These are phyloP conservation scores for Florisuga fusca DNA, from an alignment of 2,797 vertebrate genomes.

Conservation along the genomic window DNA sequence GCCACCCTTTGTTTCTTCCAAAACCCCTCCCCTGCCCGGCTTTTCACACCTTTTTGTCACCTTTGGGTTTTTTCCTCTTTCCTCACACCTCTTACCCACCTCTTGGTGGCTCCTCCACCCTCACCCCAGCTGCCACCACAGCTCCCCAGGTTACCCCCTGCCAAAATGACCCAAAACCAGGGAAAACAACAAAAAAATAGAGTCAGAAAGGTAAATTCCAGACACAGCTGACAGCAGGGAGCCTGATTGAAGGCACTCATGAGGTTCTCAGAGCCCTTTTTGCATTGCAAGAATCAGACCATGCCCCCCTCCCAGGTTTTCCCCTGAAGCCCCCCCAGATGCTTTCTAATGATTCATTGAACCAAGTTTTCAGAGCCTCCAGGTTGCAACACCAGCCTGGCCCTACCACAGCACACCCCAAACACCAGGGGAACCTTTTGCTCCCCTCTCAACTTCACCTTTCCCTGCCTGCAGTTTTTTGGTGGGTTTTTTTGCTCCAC, in stretches of 20 bases:
- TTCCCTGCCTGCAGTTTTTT: not conserved
- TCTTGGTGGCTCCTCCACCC: not conserved
- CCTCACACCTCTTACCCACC: not conserved
- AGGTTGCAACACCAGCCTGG: not conserved
- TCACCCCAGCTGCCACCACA: rapidly evolving
- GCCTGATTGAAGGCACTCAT: slow-evolving; percentile 55
- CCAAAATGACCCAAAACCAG: not conserved
- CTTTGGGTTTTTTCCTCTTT: not conserved
- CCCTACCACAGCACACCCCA: not conserved
- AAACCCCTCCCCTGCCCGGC: not conserved
- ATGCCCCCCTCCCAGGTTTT: not conserved
- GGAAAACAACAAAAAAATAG: not conserved
- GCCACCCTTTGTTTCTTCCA: not conserved
- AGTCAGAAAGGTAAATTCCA: slow-evolving; percentile 39
- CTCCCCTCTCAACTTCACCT: not conserved
- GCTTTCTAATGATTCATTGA: slow-evolving; percentile 54
- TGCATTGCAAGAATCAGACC: not conserved
- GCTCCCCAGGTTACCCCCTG: rapidly evolving
- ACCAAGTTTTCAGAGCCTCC: not conserved
- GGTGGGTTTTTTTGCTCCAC: not conserved
- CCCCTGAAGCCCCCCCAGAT: slow-evolving; percentile 22
- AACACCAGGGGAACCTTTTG: slow-evolving; percentile 9
- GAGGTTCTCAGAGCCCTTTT: not conserved
- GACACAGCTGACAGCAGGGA: slow-evolving; percentile 10
- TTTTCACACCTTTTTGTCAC: not conserved